phyloP scores from a whole-genome alignment of 2,888 invertebrate genomes.

The Ophonus ardosiacus region DNA sequence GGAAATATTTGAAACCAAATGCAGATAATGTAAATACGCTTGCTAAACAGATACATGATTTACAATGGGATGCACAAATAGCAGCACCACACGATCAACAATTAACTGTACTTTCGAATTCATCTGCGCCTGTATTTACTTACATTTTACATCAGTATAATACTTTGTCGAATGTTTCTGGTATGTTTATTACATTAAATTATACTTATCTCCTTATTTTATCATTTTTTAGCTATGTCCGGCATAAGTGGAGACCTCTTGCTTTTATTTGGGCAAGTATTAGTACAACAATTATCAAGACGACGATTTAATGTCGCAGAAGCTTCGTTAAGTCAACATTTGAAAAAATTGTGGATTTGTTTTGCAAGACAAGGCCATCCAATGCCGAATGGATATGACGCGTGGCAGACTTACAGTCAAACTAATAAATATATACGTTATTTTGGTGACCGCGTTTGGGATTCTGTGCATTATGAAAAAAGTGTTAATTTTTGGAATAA shows the following conservation, averaged over 20 bases:
- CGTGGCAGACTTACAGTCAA: constrained; percentile 81
- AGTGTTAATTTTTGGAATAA: constrained; percentile 75
- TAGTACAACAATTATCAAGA: constrained; percentile 83
- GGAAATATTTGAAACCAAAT: constrained; percentile 78
- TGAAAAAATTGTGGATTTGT: constrained; percentile 77
- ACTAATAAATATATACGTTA: constrained; percentile 77
- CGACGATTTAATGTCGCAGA: constrained; percentile 80
- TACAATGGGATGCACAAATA: constrained; percentile 79
- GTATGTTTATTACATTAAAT: constrained; percentile 70
- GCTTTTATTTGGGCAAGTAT: constrained; percentile 81
- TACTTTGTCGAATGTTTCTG: constrained; percentile 77
- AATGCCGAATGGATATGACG: constrained; percentile 76
- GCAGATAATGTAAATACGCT: constrained; percentile 74
- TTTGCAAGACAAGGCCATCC: constrained; percentile 74
- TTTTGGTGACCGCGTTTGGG: constrained; percentile 70
- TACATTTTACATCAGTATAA: constrained; percentile 78
- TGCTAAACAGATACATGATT: constrained; percentile 76
- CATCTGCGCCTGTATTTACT: constrained; percentile 77
- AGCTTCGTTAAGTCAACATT: constrained; percentile 77
- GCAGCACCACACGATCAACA: constrained; percentile 79
- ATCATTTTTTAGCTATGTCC: constrained; percentile 68
- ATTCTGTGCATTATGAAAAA: constrained; percentile 51
- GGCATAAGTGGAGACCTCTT: constrained; percentile 83
- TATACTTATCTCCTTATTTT: not conserved
- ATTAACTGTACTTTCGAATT: constrained; percentile 75